A percentile compares a stretch with the other conserved stretches of the same genome.
These are phyloP conservation scores for Eurypyga helias DNA, from an alignment of 2,113 vertebrate genomes.

Conservation along the genomic window DNA sequence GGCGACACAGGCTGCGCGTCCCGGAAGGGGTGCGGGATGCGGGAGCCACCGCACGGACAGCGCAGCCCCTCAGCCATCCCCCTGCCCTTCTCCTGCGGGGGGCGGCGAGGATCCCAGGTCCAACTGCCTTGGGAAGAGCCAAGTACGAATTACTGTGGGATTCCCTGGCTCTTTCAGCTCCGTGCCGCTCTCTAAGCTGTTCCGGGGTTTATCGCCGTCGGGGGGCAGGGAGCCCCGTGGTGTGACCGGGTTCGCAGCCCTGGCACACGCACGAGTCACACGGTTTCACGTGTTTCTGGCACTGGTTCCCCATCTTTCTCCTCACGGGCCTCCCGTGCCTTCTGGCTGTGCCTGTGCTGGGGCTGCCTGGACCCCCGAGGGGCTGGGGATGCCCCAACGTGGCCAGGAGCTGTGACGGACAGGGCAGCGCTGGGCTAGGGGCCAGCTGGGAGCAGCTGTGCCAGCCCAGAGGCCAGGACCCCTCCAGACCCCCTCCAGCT, in stretches of 20 bases:
- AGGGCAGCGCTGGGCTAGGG: not conserved
- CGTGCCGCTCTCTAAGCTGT: not conserved
- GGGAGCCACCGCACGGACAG: no score
- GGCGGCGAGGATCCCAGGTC: accelerated
- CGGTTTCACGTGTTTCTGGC: accelerated
- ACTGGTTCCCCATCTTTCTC: not conserved
- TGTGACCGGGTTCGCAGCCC: not conserved
- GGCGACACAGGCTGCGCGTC: not conserved
- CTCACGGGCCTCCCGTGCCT: accelerated
- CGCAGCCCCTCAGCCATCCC: accelerated
- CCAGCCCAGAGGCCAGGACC: not conserved
- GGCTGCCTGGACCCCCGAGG: no score
- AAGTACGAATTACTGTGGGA: accelerated
- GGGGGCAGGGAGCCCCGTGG: not conserved
- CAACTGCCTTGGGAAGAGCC: not conserved
- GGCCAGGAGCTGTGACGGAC: not conserved
- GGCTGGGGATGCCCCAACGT: not conserved
- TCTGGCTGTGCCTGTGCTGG: not conserved
- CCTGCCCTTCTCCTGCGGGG: not conserved
- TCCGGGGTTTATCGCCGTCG: accelerated
- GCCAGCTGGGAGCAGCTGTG: not conserved
- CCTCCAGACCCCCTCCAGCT: not conserved
- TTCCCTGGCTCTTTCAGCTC: no score
- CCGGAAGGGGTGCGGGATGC: no score
- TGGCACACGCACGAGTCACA: accelerated